Conservation (phyloP, 2,888 invertebrate genomes). For the Athalia cordata region DNA sequence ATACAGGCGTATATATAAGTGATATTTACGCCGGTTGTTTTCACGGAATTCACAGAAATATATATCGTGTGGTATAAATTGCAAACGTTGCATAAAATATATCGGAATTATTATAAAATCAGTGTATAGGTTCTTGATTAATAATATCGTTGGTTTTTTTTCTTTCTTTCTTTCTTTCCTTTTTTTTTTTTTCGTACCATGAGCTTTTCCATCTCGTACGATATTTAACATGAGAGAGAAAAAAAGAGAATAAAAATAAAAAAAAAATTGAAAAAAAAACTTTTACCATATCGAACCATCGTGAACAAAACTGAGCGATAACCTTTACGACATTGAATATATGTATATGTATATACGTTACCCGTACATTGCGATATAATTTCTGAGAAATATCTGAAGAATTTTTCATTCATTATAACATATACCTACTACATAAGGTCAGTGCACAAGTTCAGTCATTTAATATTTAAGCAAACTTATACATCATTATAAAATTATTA, state of each 20-base stretch:
- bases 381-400: neutral
- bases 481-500: neutral
- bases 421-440: no score
- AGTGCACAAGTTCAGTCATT: no score
- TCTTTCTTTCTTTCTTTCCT: no score
- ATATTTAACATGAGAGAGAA: neutral
- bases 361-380: no score
- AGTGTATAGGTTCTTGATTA: neutral
- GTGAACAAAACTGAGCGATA: conserved; percentile 19
- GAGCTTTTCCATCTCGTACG: neutral
- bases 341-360: conserved; percentile 9
- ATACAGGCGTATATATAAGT: no score
- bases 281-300: neutral
- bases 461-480: conserved; percentile 10
- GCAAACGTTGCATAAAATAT: no score
- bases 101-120: neutral
- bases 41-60: no score
- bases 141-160: neutral
- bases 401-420: conserved; percentile 22
- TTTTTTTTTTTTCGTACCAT: neutral
- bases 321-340: conserved; percentile 15
- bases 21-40: no score
- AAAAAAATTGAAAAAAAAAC: neutral
- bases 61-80: no score
- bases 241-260: no score